Base-by-base conservation (phyloP, 2,797 vertebrate genomes). In the Gallinago solitaria region DNA sequence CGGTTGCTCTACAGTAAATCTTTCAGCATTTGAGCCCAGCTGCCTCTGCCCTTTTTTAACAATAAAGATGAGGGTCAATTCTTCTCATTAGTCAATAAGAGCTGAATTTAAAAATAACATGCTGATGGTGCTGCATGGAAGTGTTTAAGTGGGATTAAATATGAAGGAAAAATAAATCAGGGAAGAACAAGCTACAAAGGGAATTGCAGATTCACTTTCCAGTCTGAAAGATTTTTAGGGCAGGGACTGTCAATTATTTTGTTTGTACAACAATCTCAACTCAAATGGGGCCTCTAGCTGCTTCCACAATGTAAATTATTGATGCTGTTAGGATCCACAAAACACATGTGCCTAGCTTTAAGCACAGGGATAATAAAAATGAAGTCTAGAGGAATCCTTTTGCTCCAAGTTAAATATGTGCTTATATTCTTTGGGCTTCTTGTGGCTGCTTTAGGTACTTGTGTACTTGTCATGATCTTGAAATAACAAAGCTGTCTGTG, bases 241-340 rank as follows among this genome's bases (percentile, higher is more conserved):
- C 94, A 97, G 80, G n/a, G 64, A 83, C 86, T 95, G 95, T 96
- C 95, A 95, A 90, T 96, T 95, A 93, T 89, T 96, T 96, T 96
- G 90, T 95, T 96, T 94, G 91, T 91, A 90, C 77, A 95, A 90
- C 77, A 90, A 7, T 89, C 68, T 89, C 53, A 85, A 39, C 93
- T 94, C 94, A 93, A 96, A 93, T 94, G 90, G 90, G 53, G 68
- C 91, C 64, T 90, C 95, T 90, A 71, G 81, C 86, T 94, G 75
- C 93, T 95, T 93, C 83, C 57, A 75, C 81, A 61, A 5, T 2
- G 7, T 95, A 87, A 96, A 96, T 95, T 95, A 96, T 95, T 93
- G 94, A 95, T 95, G 95, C 41, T 85, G 71, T 68, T 90, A 85
- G 69, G 81, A 90, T 93, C 77, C 37, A 80, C 64, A 61, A 90